These are phyloP conservation scores for Stenodera caucasica DNA, from an alignment of 2,888 invertebrate species.

Conservation along the genomic window DNA sequence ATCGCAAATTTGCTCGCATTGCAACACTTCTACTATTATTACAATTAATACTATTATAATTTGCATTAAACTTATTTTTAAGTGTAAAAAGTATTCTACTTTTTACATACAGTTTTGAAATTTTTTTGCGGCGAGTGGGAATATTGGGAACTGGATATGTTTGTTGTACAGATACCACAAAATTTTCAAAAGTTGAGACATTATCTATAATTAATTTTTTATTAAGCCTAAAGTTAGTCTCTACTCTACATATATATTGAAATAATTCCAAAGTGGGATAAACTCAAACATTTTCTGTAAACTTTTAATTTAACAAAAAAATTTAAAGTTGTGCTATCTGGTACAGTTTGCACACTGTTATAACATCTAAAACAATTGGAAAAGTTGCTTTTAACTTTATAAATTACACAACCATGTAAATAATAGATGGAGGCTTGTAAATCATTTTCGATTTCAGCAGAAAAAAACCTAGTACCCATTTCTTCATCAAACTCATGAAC, in stretches of 20 bases:
- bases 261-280: not conserved
- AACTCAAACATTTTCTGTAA: not conserved
- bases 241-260: conserved; percentile 1
- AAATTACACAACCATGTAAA: not conserved
- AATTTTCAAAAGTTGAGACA: not conserved
- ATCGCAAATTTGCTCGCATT: not conserved
- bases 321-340: not conserved
- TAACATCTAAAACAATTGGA: not conserved
- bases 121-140: not conserved
- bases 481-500: not conserved
- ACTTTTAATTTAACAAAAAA: not conserved
- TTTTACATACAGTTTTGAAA: not conserved
- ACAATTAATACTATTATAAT: not conserved
- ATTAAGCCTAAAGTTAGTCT: not conserved
- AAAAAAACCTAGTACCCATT: not conserved
- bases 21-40: not conserved
- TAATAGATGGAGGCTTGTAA: not conserved
- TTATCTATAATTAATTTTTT: not conserved
- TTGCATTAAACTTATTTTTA: not conserved
- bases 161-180: not conserved
- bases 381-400: not conserved
- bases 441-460: no score
- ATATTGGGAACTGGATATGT: not conserved
- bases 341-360: not conserved
- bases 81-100: not conserved